These are phyloP conservation scores for Lagocephalus sceleratus DNA, from an alignment of 2,797 vertebrate genomes.

Conservation along the genomic window DNA sequence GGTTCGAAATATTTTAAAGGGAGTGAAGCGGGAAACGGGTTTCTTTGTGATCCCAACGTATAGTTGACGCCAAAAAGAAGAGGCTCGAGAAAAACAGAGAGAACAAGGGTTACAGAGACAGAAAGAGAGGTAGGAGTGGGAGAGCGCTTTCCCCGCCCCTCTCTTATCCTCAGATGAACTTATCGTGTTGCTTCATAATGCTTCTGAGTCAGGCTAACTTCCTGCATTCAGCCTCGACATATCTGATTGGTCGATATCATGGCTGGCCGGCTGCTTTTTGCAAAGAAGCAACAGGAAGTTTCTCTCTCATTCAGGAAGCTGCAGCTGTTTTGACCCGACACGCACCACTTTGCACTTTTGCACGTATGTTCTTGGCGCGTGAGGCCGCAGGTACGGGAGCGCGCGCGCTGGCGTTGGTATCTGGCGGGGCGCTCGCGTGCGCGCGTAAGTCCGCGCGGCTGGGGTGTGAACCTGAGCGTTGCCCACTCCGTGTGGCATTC, in stretches of 20 bases:
- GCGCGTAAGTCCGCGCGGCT: neutral
- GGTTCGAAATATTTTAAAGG: conserved; percentile 1
- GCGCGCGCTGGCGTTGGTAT: conserved; percentile 3
- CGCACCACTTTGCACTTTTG: conserved; percentile 44
- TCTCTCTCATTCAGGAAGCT: conserved; percentile 68
- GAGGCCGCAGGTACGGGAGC: conserved; percentile 6
- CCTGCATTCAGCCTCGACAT: conserved; percentile 67
- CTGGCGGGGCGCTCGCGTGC: too few species aligned
- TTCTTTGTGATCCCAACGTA: conserved; percentile 15
- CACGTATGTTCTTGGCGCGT: conserved; percentile 26
- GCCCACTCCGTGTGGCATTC: conserved; percentile 25
- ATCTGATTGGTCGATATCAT: conserved; percentile 70
- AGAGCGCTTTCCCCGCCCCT: conserved; percentile 68
- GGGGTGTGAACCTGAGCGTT: neutral
- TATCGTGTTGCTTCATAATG: conserved; percentile 79
- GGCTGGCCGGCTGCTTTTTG: conserved; percentile 62
- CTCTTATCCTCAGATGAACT: conserved; percentile 83
- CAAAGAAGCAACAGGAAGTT: conserved; percentile 72
- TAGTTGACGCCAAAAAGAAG: conserved; percentile 32
- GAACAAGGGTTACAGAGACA: conserved; percentile 64
- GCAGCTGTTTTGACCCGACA: conserved; percentile 61
- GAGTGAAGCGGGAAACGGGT: neutral
- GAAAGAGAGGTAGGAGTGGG: conserved; percentile 65
- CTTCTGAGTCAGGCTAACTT: conserved; percentile 73
- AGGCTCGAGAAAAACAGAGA: conserved; percentile 53